These are phyloP conservation scores for Heterotis niloticus DNA, from an alignment of 2,113 vertebrate genomes.

Conservation along the genomic window DNA sequence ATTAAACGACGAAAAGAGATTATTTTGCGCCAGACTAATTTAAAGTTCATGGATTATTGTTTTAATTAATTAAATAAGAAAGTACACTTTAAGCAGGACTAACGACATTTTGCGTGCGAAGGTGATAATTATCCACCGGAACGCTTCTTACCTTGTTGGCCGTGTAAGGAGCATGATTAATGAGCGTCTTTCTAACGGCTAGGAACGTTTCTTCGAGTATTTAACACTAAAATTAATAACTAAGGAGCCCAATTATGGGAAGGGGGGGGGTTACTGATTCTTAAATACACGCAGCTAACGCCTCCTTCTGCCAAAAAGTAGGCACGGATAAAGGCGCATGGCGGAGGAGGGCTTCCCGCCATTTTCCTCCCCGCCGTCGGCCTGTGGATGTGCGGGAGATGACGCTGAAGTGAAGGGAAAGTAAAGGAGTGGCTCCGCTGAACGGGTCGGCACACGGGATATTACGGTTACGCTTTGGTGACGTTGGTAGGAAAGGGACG, in stretches of 20 bases:
- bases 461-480: too few relatives aligned
- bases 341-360: neutral
- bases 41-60: constrained; percentile 72
- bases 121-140: constrained; percentile 62
- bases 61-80: constrained; percentile 75
- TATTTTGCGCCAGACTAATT: constrained; percentile 74
- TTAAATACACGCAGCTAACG: constrained; percentile 44
- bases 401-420: too few relatives aligned
- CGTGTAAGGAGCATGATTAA: constrained; percentile 45
- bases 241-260: constrained; percentile 61
- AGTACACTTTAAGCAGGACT: constrained; percentile 60
- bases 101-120: constrained; percentile 56
- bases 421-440: too few relatives aligned
- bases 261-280: constrained; percentile 44
- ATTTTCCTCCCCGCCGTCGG: constrained; percentile 21
- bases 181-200: constrained; percentile 56
- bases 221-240: constrained; percentile 71
- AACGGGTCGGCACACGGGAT: too few relatives aligned
- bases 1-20: constrained; percentile 86
- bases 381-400: constrained; percentile 15
- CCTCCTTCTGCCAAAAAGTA: constrained; percentile 39
- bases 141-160: constrained; percentile 43
- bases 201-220: constrained; percentile 54
- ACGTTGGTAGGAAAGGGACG: too few relatives aligned
- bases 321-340: constrained; percentile 9